Evolutionary conservation across 2,888 invertebrate genomes (phyloP).

Genomic region (Lysandra coridon): DNA sequence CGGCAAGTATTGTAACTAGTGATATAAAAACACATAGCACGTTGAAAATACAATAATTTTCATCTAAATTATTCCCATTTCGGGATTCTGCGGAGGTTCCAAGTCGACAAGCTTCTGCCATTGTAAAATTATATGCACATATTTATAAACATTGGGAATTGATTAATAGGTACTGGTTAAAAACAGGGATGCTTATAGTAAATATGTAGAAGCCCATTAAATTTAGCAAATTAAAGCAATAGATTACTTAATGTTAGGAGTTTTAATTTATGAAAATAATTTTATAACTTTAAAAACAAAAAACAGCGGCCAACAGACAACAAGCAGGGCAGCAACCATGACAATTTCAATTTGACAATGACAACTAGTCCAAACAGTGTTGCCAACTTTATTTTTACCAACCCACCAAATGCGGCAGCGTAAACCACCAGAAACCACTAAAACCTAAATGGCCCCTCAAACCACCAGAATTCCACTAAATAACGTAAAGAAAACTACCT

Average conservation of each 20-base stretch:
- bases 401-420: too few relatives aligned
- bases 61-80: conserved; percentile 61
- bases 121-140: conserved; percentile 52
- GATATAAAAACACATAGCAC: conserved; percentile 79
- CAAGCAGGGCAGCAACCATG: conserved; percentile 1
- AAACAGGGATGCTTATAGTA: neutral
- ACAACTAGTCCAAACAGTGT: neutral
- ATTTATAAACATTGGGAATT: conserved; percentile 35
- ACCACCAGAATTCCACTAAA: too few relatives aligned
- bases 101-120: conserved; percentile 73
- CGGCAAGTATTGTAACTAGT: conserved; percentile 79
- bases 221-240: neutral
- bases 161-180: neutral
- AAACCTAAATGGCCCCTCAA: too few relatives aligned
- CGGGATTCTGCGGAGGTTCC: conserved; percentile 60
- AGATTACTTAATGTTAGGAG: neutral
- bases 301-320: conserved; percentile 12
- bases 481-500: too few relatives aligned
- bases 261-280: conserved; percentile 23
- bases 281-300: conserved; percentile 7
- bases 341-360: conserved; percentile 12
- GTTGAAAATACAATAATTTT: conserved; percentile 75
- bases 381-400: too few relatives aligned
- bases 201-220: neutral
- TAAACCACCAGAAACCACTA: too few relatives aligned